Evolutionary conservation across 2,113 vertebrate species (phyloP).

Genomic region (Pseudorectes ferrugineus): DNA sequence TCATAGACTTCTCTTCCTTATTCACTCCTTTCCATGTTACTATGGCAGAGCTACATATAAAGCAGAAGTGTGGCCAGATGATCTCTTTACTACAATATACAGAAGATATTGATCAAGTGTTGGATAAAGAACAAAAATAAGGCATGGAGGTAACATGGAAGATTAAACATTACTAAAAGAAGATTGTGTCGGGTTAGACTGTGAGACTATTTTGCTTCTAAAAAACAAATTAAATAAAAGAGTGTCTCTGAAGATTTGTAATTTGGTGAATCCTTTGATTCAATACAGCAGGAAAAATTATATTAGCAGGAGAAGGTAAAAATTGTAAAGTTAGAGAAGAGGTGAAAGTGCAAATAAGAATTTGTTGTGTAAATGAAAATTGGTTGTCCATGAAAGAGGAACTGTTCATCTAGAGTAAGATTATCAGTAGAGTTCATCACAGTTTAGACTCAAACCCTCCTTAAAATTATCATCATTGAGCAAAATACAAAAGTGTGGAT

Average conservation of each 20-base stretch:
- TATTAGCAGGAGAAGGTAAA: neutral
- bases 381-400: neutral
- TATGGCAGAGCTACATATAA: neutral
- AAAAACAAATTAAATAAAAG: neutral
- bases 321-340: neutral
- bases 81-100: neutral
- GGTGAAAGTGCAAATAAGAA: neutral
- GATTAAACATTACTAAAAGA: neutral
- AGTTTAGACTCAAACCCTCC: neutral
- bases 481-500: neutral
- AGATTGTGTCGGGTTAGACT: neutral
- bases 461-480: neutral
- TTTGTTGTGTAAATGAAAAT: neutral
- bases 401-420: neutral
- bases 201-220: neutral
- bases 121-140: neutral
- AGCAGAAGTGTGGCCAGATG: neutral
- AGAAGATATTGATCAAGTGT: neutral
- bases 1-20: neutral
- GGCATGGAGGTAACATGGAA: neutral
- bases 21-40: neutral
- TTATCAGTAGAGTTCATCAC: neutral
- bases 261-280: neutral
- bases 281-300: neutral
- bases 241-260: neutral